Conservation (phyloP, 1,140 invertebrate genomes). For the Rhizoglyphus robini region DNA sequence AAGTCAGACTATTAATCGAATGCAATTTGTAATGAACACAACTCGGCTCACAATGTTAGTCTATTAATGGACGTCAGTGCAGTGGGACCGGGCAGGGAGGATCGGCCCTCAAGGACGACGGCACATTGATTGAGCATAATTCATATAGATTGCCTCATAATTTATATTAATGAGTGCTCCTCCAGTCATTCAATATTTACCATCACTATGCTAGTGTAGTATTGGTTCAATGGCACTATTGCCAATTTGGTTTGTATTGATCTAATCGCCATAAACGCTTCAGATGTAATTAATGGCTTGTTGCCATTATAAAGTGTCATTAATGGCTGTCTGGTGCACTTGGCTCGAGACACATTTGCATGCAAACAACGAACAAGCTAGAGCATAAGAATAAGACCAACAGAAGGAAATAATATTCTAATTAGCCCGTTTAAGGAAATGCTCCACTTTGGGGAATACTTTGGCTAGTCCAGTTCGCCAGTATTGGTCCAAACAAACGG, state of each 20-base stretch:
- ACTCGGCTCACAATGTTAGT: background rate
- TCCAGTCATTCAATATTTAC: background rate
- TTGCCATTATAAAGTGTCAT: background rate
- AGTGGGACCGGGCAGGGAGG: background rate
- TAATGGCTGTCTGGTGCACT: too few species aligned
- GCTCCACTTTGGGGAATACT: too few species aligned
- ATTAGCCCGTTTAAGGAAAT: background rate
- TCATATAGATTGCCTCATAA: slow-evolving; percentile 13
- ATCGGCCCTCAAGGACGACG: background rate
- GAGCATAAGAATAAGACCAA: background rate
- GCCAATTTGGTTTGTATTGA: background rate
- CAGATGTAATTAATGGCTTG: slow-evolving; percentile 2
- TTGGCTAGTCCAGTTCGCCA: too few species aligned
- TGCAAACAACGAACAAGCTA: too few species aligned
- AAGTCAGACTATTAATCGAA: too few species aligned
- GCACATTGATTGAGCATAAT: background rate
- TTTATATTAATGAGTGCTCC: slow-evolving; percentile 9
- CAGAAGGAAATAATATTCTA: background rate
- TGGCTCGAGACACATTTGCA: too few species aligned
- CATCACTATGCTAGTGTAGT: background rate
- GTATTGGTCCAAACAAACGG: too few species aligned
- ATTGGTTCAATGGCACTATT: background rate
- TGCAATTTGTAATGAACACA: slow-evolving; percentile 12
- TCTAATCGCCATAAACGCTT: background rate
- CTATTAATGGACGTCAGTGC: background rate